These are phyloP conservation scores for Myotis pilosus DNA, from an alignment of 2,797 vertebrate genomes.

Conservation along the genomic window DNA sequence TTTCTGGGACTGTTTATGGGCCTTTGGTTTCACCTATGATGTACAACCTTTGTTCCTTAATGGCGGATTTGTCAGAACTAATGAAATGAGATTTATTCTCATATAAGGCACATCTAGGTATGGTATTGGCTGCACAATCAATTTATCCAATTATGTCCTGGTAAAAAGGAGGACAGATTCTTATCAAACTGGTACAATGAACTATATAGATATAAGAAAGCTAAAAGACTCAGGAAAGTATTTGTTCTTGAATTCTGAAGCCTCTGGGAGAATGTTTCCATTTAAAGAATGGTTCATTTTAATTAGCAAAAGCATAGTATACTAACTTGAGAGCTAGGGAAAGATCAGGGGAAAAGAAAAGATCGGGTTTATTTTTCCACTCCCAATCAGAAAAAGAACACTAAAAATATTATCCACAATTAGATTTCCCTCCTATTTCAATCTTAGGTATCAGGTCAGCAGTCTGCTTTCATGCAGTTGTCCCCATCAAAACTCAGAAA, in stretches of 20 bases:
- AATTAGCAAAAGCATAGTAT: not conserved
- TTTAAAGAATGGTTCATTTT: conserved; percentile 17
- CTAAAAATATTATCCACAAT: not conserved
- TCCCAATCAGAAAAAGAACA: not conserved
- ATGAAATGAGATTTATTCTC: conserved; percentile 16
- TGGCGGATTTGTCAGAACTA: not conserved
- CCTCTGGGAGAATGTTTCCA: not conserved
- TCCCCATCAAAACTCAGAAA: not conserved
- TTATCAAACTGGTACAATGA: not conserved
- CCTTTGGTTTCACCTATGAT: not conserved
- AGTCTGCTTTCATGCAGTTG: not conserved
- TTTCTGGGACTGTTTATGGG: not conserved
- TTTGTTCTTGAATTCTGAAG: not conserved
- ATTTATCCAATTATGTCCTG: not conserved
- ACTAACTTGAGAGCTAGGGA: not conserved
- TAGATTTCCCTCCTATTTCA: not conserved
- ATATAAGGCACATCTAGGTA: not conserved
- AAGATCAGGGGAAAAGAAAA: not conserved
- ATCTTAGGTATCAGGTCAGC: not conserved
- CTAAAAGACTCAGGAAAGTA: not conserved
- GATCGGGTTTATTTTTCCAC: not conserved
- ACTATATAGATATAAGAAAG: not conserved
- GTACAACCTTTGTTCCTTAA: conserved; percentile 14
- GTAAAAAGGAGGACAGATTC: not conserved
- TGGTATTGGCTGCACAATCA: not conserved